Conservation (phyloP, 2,888 invertebrate species). For the Sussaba pulchella region DNA sequence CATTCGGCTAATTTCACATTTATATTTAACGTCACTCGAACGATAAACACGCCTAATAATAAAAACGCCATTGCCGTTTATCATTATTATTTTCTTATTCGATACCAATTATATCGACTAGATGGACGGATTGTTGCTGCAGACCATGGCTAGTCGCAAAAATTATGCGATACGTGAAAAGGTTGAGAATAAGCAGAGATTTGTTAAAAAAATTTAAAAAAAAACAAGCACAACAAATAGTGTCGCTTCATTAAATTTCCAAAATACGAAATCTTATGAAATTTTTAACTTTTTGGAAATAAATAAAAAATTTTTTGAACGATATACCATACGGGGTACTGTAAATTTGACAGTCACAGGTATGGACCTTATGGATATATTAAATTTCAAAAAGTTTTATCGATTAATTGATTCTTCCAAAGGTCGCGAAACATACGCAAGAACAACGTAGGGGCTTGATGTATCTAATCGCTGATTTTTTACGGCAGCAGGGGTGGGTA, state of each 20-base stretch:
- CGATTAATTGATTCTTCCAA: constrained; percentile 66
- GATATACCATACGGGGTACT: no score
- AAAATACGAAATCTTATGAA: no score
- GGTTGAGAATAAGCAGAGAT: constrained; percentile 63
- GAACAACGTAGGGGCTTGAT: constrained; percentile 81
- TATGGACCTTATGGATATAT: no score
- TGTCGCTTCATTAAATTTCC: no score
- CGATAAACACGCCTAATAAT: constrained; percentile 6
- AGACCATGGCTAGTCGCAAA: constrained; percentile 61
- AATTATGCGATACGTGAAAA: constrained; percentile 68
- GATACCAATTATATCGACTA: constrained; percentile 14
- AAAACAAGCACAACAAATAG: no score
- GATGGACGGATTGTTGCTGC: constrained; percentile 68
- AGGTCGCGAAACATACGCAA: constrained; percentile 78
- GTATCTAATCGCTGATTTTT: constrained; percentile 89
- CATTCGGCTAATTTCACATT: constrained; percentile 2
- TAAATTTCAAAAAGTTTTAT: no score
- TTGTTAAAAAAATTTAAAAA: constrained; percentile 2
- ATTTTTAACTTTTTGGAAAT: no score
- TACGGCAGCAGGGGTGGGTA: constrained; percentile 88
- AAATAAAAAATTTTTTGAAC: no score
- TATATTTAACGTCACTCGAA: neutral
- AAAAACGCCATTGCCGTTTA: no score
- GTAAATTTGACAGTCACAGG: no score
- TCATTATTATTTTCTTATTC: no score